Evolutionary conservation across 2,797 vertebrate genomes (phyloP), one percentile per base, ranked within the genome.

Genomic region (Coranthus polyacanthus): DNA sequence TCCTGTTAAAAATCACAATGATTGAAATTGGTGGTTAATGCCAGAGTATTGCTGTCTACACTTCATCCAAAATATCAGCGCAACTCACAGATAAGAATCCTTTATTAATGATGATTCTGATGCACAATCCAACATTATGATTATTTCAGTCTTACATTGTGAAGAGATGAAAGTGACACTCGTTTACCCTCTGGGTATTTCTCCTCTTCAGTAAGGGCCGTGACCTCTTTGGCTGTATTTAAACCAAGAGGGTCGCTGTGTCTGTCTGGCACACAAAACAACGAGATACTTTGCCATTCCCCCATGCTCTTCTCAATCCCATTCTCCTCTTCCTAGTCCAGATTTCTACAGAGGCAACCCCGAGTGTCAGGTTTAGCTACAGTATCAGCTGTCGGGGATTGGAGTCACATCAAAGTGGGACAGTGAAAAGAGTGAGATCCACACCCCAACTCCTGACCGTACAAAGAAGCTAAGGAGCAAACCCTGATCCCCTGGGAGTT

Each of bases 331-430:
- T 75, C 73, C 76, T 67, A 83, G 58, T 84, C 84, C 66, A 58
- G 63, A 82, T 82, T 88, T 87, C 64, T 74, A 80, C 72, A 81
- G 79, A 69, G 55, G 56, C 74, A 75, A 68, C 26, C 26, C 39
- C 0, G 45, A 88, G 92, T 92, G 88, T 93, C 89, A 44, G 82
- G 80, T 92, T 92, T 49, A 68, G 77, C 76, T 55, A 59, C 39
- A 18, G 85, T 92, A 92, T 94, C 92, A 36, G 49, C 81, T 93
- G 85, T 90, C 92, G 76, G 76, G 81, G 66, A 80, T 51, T 88
- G 89, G 87, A 89, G 63, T 76, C 73, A 86, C 87, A 92, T 94
- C 92, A 94, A 93, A 94, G 91, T 75, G 73, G 57, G 72, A 73
- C 68, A 46, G 82, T 88, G 84, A 92, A 93, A 92, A 91, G 91